These are phyloP conservation scores for Arvicanthis niloticus DNA, from an alignment of 2,113 vertebrate species.

Conservation along the genomic window DNA sequence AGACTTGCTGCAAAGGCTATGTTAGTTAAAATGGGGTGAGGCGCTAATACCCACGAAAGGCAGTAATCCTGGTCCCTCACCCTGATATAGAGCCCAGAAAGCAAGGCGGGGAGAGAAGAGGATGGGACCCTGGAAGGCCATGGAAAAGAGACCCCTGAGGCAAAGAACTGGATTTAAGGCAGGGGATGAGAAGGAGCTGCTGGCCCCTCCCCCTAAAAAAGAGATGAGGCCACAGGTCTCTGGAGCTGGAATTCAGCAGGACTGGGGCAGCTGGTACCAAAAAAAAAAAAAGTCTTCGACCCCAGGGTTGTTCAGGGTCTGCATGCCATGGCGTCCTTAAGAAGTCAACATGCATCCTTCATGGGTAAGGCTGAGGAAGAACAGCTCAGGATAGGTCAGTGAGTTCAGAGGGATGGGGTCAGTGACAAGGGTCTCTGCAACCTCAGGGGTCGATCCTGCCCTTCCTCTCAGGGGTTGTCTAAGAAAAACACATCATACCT, in stretches of 20 bases:
- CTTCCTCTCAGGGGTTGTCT: not conserved
- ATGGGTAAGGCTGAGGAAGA: not conserved
- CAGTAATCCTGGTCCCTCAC: conserved; percentile 47
- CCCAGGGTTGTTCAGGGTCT: not conserved
- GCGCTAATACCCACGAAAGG: conserved; percentile 43
- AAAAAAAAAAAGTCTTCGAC: conserved; percentile 43
- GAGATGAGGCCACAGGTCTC: conserved; percentile 60
- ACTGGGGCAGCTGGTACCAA: not conserved
- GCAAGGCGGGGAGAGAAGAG: conserved; percentile 32
- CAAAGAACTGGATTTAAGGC: conserved; percentile 80
- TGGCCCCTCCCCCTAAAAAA: conserved; percentile 5
- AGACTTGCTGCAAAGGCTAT: conserved; percentile 16
- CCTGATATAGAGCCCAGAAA: conserved; percentile 57
- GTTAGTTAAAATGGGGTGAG: conserved; percentile 13
- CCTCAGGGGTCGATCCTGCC: not conserved
- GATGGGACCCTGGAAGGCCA: conserved; percentile 61
- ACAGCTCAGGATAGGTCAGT: not conserved
- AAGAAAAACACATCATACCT: not conserved
- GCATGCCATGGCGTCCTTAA: not conserved
- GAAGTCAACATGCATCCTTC: not conserved
- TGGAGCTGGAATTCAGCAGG: not conserved
- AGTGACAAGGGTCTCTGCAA: not conserved
- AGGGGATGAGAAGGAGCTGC: conserved; percentile 63
- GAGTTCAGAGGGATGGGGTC: not conserved
- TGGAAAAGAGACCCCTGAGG: conserved; percentile 78